Percentiles rank a stretch among this genome's conserved stretches.
Conservation (phyloP, 2,113 vertebrate species). For the Argyrosomus japonicus region DNA sequence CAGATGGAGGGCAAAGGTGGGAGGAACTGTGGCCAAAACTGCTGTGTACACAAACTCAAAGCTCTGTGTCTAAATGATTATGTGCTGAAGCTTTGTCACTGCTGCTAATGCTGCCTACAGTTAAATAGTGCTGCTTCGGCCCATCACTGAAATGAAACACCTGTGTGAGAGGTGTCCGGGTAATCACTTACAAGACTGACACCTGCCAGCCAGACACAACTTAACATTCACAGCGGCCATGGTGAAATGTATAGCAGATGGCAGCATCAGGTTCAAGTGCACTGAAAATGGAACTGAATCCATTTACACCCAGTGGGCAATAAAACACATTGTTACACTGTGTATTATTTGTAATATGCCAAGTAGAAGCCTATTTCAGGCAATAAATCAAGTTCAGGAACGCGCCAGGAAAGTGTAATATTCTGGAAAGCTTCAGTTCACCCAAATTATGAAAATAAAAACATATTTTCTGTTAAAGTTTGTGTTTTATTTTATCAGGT, state of each 20-base stretch:
- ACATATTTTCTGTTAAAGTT: background rate
- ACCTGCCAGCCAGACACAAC: background rate
- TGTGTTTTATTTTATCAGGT: background rate
- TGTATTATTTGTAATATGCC: background rate
- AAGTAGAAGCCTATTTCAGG: background rate
- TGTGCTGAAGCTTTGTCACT: background rate
- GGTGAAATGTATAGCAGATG: background rate
- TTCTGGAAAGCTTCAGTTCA: background rate
- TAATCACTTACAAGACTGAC: background rate
- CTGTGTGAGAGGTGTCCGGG: background rate
- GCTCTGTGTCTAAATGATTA: constrained; percentile 5
- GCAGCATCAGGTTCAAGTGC: background rate
- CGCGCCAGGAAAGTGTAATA: background rate
- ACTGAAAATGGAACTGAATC: background rate
- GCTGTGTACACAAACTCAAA: constrained; percentile 29
- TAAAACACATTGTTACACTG: background rate
- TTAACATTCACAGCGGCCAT: background rate
- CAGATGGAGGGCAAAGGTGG: constrained; percentile 11
- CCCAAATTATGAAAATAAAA: background rate
- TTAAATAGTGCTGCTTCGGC: background rate
- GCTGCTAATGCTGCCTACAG: background rate
- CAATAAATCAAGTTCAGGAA: background rate
- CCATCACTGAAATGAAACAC: background rate
- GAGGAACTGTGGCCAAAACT: constrained; percentile 25
- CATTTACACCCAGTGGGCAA: background rate